Evolutionary conservation across 1,140 invertebrate genomes (phyloP).

Genomic region (Periplaneta americana): DNA sequence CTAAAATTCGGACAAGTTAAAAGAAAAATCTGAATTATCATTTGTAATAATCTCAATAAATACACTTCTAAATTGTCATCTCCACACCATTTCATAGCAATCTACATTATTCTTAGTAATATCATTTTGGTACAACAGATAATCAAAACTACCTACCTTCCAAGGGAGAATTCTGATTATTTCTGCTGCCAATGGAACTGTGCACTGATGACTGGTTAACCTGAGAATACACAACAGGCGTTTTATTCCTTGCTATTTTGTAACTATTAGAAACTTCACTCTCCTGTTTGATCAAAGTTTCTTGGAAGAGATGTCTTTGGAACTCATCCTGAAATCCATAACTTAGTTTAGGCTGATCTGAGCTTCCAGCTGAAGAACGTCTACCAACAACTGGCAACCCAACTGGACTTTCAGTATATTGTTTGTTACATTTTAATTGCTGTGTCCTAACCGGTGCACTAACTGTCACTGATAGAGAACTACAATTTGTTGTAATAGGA

Average conservation of each 20-base stretch:
- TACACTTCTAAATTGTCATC: no score
- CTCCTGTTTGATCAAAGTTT: background rate
- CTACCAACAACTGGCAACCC: background rate
- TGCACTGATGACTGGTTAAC: background rate
- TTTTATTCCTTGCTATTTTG: background rate
- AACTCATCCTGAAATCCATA: constrained; percentile 1
- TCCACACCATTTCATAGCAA: no score
- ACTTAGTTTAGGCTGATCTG: background rate
- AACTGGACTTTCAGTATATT: background rate
- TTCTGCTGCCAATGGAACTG: background rate
- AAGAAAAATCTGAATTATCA: no score
- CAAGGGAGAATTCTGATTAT: background rate
- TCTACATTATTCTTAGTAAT: no score
- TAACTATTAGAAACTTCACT: background rate
- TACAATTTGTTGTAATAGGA: background rate
- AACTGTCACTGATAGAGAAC: background rate
- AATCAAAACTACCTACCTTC: background rate
- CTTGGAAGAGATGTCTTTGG: constrained; percentile 1
- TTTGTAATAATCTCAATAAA: no score
- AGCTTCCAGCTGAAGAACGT: background rate
- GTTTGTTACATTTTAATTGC: background rate
- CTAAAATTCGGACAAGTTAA: no score
- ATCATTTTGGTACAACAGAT: background rate
- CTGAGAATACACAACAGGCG: background rate
- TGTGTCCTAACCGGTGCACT: background rate